Conservation (phyloP, 2,888 invertebrate genomes). For the Ophion ellenae region DNA sequence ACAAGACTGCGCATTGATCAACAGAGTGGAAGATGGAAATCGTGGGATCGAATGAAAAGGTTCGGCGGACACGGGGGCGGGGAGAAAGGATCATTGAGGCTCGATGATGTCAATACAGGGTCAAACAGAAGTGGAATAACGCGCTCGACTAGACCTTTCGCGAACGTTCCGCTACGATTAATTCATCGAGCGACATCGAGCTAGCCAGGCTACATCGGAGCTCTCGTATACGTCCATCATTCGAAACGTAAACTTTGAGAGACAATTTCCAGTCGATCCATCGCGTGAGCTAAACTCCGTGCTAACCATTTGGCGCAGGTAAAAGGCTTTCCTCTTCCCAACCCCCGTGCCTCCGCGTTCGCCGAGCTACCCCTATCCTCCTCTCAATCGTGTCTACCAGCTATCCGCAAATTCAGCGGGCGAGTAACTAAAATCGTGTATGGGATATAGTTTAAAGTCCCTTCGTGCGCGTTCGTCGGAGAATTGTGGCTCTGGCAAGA, state of each 20-base stretch:
- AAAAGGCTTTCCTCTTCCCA: constrained; percentile 10
- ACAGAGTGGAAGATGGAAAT: constrained; percentile 4
- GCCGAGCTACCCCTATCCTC: neutral
- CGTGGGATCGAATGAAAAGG: constrained; percentile 10
- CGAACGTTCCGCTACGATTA: constrained; percentile 51
- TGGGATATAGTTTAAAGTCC: constrained; percentile 61
- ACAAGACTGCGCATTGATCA: neutral
- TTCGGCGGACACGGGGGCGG: neutral
- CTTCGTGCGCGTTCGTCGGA: constrained; percentile 57
- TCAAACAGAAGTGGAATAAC: constrained; percentile 50
- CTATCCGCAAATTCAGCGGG: constrained; percentile 52
- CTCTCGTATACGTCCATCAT: constrained; percentile 13
- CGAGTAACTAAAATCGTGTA: constrained; percentile 63
- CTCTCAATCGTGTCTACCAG: constrained; percentile 59
- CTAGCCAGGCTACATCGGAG: constrained; percentile 4
- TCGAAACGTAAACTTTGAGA: constrained; percentile 57
- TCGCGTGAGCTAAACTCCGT: constrained; percentile 48
- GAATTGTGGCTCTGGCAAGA: constrained; percentile 62
- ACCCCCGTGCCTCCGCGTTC: neutral
- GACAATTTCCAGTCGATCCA: constrained; percentile 49
- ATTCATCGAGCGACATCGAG: constrained; percentile 36
- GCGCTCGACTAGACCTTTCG: constrained; percentile 39
- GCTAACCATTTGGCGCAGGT: constrained; percentile 25
- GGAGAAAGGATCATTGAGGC: constrained; percentile 39
- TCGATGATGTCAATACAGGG: constrained; percentile 48